Evolutionary conservation across 2,113 vertebrate genomes (phyloP).

Genomic region (Catharus fuscescens): DNA sequence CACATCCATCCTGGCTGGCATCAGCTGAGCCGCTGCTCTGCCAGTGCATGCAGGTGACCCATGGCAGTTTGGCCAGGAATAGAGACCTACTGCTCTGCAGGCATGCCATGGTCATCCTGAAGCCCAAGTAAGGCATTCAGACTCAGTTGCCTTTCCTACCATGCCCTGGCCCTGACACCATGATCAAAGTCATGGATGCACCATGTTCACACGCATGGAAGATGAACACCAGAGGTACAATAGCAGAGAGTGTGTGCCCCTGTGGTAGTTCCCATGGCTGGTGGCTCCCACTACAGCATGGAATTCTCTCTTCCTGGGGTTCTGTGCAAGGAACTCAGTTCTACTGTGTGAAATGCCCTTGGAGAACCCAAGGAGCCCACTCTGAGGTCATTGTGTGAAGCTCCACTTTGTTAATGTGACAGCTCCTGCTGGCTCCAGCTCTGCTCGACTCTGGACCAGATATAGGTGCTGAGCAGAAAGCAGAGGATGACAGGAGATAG

Average conservation of each 20-base stretch:
- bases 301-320: neutral
- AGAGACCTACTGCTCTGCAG: neutral
- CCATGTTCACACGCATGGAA: too few species aligned
- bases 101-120: too few species aligned
- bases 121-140: neutral
- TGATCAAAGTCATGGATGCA: neutral
- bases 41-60: fast-evolving
- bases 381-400: neutral
- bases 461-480: neutral
- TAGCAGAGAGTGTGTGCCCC: neutral
- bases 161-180: neutral
- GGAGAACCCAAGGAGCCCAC: neutral
- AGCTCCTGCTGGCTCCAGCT: neutral
- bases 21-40: fast-evolving
- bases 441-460: neutral
- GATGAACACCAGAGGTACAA: neutral
- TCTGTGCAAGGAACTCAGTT: neutral
- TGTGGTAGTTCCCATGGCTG: neutral
- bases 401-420: neutral
- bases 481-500: neutral
- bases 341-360: neutral
- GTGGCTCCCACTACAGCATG: neutral
- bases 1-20: fast-evolving
- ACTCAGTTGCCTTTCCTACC: neutral
- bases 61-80: neutral